A percentile compares a stretch with the other conserved stretches of the same genome.
Conservation (phyloP, 2,797 vertebrate species). For the Taeniopygia guttata region DNA sequence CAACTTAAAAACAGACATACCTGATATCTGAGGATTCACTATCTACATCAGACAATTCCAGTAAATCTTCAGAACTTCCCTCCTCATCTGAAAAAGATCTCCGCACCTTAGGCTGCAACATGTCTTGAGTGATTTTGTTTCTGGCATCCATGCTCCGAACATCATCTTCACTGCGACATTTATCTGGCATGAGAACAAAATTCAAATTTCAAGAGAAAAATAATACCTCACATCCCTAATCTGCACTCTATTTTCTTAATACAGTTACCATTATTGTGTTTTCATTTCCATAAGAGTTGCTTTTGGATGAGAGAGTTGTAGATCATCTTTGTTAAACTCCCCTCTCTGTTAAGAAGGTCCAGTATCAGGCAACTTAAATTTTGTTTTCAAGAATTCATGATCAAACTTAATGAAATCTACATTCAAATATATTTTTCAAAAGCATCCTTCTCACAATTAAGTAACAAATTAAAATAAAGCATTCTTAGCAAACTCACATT, state of each 20-base stretch:
- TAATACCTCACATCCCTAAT: background rate
- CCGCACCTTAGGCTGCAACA: conserved; percentile 93
- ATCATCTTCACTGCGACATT: conserved; percentile 92
- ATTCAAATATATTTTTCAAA: background rate
- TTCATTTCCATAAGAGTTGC: background rate
- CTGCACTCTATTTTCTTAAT: background rate
- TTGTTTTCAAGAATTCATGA: background rate
- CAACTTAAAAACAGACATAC: conserved; percentile 57
- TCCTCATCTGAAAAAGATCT: conserved; percentile 93
- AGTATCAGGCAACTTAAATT: background rate
- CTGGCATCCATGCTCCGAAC: conserved; percentile 89
- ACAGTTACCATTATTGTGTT: background rate
- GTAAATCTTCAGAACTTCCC: conserved; percentile 92
- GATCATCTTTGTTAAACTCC: background rate
- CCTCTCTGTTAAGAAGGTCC: background rate
- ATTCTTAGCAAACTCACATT: background rate
- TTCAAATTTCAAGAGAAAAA: background rate
- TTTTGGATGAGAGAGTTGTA: background rate
- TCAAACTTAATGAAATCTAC: background rate
- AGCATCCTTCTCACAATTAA: background rate
- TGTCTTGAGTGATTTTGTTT: conserved; percentile 97
- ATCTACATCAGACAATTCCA: conserved; percentile 93
- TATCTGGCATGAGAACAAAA: conserved; percentile 74
- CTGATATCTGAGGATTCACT: conserved; percentile 93
- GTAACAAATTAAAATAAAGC: background rate